These are phyloP conservation scores for Aphelenchoides fujianensis DNA, from an alignment of 1,140 invertebrate genomes.

Conservation along the genomic window DNA sequence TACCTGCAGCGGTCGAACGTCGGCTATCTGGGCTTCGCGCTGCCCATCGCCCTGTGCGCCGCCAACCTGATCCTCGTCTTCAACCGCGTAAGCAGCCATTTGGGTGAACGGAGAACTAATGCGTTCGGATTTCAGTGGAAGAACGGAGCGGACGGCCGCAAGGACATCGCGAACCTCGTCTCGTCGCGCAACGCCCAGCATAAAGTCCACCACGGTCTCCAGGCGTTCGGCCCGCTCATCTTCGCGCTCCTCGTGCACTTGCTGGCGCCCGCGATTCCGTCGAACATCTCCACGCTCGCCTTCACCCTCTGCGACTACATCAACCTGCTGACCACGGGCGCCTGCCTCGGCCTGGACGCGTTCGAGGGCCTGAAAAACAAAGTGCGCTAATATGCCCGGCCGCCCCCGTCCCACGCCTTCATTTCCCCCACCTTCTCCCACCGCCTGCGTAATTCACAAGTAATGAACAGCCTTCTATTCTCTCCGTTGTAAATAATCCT, in stretches of 20 bases:
- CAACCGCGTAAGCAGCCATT: too few relatives aligned
- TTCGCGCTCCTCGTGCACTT: neutral
- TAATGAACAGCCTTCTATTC: too few relatives aligned
- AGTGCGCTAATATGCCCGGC: neutral
- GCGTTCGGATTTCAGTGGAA: too few relatives aligned
- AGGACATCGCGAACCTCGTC: neutral
- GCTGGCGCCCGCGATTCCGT: neutral
- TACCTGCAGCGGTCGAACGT: neutral
- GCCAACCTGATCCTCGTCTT: neutral
- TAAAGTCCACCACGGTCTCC: neutral
- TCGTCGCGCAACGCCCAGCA: neutral
- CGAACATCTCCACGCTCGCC: neutral
- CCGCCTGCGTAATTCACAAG: too few relatives aligned
- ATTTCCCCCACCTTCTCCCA: too few relatives aligned
- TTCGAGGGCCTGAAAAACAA: slow-evolving; percentile 13
- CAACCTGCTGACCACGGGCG: neutral
- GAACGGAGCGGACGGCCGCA: neutral
- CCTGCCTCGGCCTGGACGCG: neutral
- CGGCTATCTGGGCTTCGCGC: neutral
- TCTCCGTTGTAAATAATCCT: too few relatives aligned
- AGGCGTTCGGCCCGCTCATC: neutral
- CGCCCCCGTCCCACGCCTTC: too few relatives aligned
- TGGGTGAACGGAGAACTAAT: too few relatives aligned
- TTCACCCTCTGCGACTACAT: slow-evolving; percentile 8
- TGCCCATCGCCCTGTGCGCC: neutral